Evolutionary conservation across 2,888 invertebrate species (phyloP), one percentile per base, ranked within the genome.

Genomic region (Octodonta nipae): DNA sequence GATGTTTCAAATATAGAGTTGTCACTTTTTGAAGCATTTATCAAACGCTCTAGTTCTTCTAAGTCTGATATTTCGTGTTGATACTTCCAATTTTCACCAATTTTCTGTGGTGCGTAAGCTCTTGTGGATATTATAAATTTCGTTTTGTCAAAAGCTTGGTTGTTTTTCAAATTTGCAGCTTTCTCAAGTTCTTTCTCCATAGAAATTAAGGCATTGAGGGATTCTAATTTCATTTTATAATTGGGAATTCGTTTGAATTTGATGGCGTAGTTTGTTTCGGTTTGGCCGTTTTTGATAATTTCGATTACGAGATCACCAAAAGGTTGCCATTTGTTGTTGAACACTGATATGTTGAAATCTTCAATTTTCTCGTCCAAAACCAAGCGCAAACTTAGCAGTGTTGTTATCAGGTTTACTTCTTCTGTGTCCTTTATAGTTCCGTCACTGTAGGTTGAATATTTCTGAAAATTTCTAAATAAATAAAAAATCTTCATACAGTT

Each of bases 281-380:
- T 35, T 8, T 30, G 29, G 26, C 34, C 36, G 6, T 30, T 20
- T 3, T 28, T 20, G n/a, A 33, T 14, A 5, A 44, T 30, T 27
- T 41, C 24, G 8, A 49, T 31, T 3, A 44, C 43, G 4, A 44
- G 37, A 16, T 49, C 47, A 22, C 49, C 49, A 26, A 45, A 47
- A 8, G 37, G 28, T 8, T 33, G 37, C 41, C 44, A 49, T 17
- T 41, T 38, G 16, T 37, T 44, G 15, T 47, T 43, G 25, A 47
- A 43, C 1, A 38, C 33, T 3, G 44, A 40, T 32, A 44, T 39
- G 11, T 32, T 26, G 12, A 41, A 39, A 17, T 44, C 33, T 14
- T 13, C 30, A 4, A 39, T 28, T 3, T 28, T 35, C 2, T 25
- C 22, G 12, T 42, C 37, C 5, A 44, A 36, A 12, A 44, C 43